These are phyloP conservation scores for Xerus rutilus DNA, from an alignment of 2,797 vertebrate species.

Conservation along the genomic window DNA sequence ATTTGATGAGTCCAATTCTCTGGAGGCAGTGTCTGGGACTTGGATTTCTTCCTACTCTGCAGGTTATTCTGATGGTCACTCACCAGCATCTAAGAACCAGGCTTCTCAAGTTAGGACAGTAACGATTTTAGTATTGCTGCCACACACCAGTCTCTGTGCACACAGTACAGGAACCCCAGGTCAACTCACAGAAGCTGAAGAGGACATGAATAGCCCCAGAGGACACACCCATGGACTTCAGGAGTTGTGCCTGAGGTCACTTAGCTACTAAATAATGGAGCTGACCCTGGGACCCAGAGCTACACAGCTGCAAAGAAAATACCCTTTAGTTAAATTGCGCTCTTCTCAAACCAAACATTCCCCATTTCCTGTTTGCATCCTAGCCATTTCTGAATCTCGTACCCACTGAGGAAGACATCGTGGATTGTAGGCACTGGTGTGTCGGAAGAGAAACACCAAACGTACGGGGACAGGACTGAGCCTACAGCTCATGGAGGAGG, in stretches of 20 bases:
- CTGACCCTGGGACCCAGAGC: background rate
- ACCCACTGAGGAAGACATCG: background rate
- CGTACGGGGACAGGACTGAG: accelerated
- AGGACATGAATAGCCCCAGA: background rate
- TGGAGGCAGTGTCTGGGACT: background rate
- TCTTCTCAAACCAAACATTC: background rate
- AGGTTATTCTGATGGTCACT: background rate
- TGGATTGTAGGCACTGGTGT: background rate
- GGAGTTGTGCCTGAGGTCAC: background rate
- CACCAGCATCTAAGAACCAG: background rate
- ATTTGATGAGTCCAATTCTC: background rate
- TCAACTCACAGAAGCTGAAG: background rate
- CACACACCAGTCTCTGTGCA: background rate
- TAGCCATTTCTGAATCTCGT: background rate
- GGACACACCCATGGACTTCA: background rate
- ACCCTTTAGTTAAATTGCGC: background rate
- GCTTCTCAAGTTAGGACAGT: background rate
- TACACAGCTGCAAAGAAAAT: background rate
- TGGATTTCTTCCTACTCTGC: background rate
- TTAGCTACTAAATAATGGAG: background rate
- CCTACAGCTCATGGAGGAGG: accelerated
- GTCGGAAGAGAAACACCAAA: background rate
- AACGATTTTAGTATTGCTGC: background rate
- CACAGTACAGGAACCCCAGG: too few relatives aligned
- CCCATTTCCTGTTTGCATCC: background rate